Percentiles rank a stretch among this genome's conserved stretches.
phyloP scores from a whole-genome alignment of 1,140 invertebrate species.

The Apis mellifera region DNA sequence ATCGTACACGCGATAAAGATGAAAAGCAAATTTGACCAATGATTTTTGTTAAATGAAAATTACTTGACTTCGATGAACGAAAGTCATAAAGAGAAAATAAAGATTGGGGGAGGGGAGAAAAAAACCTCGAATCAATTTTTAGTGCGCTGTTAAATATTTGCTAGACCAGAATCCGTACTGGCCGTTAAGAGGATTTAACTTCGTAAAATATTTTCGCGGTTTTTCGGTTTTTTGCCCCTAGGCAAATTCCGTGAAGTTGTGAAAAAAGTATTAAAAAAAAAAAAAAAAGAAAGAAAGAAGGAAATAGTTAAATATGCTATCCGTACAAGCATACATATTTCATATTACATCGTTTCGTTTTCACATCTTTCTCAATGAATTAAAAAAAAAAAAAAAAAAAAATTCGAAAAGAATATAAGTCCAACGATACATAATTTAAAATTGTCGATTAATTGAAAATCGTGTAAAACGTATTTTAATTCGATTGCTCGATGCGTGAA shows the following conservation, averaged over 20 bases:
- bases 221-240: no score
- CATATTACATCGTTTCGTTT: not conserved
- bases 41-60: slow-evolving; percentile 39
- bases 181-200: not conserved
- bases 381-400: no score
- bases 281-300: no score
- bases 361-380: not conserved
- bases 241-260: not conserved
- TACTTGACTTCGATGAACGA: not conserved
- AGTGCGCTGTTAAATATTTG: slow-evolving; percentile 36
- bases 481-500: not conserved
- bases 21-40: no score
- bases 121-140: slow-evolving; percentile 26
- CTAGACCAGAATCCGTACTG: slow-evolving; percentile 16
- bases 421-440: not conserved
- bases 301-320: no score
- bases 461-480: not conserved
- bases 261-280: not conserved
- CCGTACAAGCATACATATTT: not conserved
- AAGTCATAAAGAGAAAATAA: slow-evolving; percentile 10
- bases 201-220: not conserved
- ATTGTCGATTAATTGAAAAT: not conserved
- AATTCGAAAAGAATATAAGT: not conserved
- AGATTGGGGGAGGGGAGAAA: not conserved
- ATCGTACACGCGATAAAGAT: no score